Percentiles rank a stretch among this genome's conserved stretches.
Conservation (phyloP, 2,113 vertebrate genomes). For the Haemorhous mexicanus region DNA sequence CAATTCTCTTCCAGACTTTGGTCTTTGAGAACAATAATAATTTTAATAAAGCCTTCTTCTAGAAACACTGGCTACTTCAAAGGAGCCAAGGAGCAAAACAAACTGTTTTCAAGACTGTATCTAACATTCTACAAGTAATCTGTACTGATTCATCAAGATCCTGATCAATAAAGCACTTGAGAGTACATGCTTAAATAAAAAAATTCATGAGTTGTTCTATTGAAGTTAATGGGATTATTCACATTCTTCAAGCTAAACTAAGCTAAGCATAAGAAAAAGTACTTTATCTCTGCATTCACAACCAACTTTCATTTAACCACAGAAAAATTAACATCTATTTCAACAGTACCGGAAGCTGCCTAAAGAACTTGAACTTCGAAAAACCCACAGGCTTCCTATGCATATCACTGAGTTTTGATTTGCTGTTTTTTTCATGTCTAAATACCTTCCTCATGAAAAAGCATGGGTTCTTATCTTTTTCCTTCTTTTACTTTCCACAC, state of each 20-base stretch:
- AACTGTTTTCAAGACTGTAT: not conserved
- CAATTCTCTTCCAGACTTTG: not conserved
- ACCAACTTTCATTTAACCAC: not conserved
- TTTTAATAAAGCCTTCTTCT: not conserved
- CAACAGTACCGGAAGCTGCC: not conserved
- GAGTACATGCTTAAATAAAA: not conserved
- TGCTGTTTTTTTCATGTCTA: not conserved
- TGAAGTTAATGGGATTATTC: not conserved
- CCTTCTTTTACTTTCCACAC: not conserved
- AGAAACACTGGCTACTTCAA: not conserved
- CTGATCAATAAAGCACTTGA: slow-evolving; percentile 29
- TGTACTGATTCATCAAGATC: not conserved
- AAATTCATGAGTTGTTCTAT: not conserved
- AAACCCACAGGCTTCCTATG: not conserved
- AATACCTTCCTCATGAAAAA: not conserved
- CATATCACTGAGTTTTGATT: not conserved
- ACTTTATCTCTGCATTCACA: not conserved
- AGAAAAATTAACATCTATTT: not conserved
- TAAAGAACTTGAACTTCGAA: not conserved
- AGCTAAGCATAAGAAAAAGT: not conserved
- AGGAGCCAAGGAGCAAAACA: not conserved
- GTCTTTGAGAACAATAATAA: not conserved
- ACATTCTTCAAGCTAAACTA: not conserved
- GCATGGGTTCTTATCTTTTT: not conserved
- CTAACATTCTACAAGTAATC: not conserved